Conservation (phyloP, 2,113 vertebrate species). For the Stomatorhinus ivindoensis region DNA sequence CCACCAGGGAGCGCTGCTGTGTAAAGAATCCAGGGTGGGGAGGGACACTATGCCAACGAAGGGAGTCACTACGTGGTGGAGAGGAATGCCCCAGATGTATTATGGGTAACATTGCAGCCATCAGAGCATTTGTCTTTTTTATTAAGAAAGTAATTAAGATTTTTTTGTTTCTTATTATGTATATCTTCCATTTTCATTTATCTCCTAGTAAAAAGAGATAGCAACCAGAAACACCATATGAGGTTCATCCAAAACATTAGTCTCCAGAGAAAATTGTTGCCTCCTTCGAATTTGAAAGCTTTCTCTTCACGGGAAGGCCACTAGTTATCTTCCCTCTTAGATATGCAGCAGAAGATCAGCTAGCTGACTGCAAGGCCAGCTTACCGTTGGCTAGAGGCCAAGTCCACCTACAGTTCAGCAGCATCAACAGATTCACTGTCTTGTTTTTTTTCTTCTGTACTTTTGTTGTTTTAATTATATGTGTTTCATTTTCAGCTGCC, state of each 20-base stretch:
- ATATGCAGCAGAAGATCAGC: background rate
- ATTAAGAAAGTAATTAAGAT: conserved; percentile 35
- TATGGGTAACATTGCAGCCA: conserved; percentile 37
- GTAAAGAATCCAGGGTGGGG: conserved; percentile 50
- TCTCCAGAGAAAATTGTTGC: conserved; percentile 2
- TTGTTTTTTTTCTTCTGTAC: background rate
- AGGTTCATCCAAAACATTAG: background rate
- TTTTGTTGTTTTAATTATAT: background rate
- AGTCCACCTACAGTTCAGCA: background rate
- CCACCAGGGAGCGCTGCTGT: conserved; percentile 59
- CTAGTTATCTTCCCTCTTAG: background rate
- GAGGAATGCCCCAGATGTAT: conserved; percentile 30
- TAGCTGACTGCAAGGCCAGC: background rate
- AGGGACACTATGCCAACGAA: conserved; percentile 40
- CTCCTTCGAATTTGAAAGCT: conserved; percentile 15
- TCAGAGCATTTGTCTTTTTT: conserved; percentile 42
- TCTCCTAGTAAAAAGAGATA: conserved; percentile 16
- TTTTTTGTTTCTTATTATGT: conserved; percentile 23
- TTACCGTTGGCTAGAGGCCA: background rate
- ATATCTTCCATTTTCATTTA: conserved; percentile 27
- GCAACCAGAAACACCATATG: background rate
- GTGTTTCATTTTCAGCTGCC: background rate
- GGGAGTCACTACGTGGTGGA: conserved; percentile 36
- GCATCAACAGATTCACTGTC: background rate
- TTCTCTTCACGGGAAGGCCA: background rate